phyloP scores from a whole-genome alignment of 2,113 vertebrate genomes.

The Syrmaticus mikado region DNA sequence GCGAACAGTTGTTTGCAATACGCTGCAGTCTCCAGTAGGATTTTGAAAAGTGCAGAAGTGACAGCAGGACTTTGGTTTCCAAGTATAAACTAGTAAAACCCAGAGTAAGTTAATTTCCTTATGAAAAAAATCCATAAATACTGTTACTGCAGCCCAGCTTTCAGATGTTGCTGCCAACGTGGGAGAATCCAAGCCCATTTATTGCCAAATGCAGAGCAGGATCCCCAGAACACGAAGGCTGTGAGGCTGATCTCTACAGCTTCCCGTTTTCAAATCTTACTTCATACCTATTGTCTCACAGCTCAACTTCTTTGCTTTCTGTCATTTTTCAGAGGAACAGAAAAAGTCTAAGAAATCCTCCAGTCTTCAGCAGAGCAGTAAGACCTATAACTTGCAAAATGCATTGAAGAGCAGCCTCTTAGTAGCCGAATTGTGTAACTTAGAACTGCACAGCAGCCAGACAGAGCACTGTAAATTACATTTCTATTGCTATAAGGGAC shows the following conservation, averaged over 20 bases:
- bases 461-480: constrained; percentile 58
- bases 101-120: constrained; percentile 44
- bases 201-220: constrained; percentile 1
- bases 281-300: neutral
- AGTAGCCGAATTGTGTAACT: constrained; percentile 66
- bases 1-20: constrained; percentile 54
- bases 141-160: constrained; percentile 20
- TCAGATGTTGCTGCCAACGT: neutral
- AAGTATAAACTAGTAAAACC: constrained; percentile 42
- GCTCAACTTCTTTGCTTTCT: neutral
- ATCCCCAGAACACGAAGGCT: neutral
- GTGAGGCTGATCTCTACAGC: neutral
- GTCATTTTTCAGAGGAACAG: constrained; percentile 26
- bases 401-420: constrained; percentile 48
- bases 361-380: neutral
- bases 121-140: neutral
- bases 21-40: constrained; percentile 9
- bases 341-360: neutral
- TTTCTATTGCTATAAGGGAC: constrained; percentile 37
- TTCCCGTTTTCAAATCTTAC: neutral
- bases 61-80: constrained; percentile 39
- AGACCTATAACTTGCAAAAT: constrained; percentile 47
- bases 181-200: constrained; percentile 44
- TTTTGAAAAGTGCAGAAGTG: constrained; percentile 64
- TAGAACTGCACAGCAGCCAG: constrained; percentile 27